These are phyloP conservation scores for Lacanobia wlatinum DNA, from an alignment of 2,888 invertebrate species.

Conservation along the genomic window DNA sequence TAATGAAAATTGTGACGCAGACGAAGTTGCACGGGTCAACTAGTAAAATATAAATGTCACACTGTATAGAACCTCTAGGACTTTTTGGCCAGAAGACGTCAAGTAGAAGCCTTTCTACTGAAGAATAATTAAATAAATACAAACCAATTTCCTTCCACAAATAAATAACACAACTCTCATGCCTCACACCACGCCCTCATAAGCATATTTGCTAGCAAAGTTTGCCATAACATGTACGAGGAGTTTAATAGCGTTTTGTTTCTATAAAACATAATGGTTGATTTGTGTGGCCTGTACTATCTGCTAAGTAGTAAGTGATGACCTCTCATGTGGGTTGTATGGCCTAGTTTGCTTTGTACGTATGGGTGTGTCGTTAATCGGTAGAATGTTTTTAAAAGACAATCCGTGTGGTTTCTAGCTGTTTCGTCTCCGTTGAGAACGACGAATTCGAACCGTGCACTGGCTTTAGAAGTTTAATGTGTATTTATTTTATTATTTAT, in stretches of 20 bases:
- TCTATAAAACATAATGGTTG: slow-evolving; percentile 67
- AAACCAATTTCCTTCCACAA: background rate
- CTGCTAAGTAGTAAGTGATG: background rate
- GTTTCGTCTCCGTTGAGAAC: too few species aligned
- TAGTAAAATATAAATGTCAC: too few species aligned
- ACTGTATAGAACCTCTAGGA: too few species aligned
- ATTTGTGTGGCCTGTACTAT: slow-evolving; percentile 48
- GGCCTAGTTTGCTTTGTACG: background rate
- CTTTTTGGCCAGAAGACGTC: too few species aligned
- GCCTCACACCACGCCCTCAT: slow-evolving; percentile 64
- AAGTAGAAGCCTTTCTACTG: too few species aligned
- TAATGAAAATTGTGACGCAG: too few species aligned
- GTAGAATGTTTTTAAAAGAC: background rate
- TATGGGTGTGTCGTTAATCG: background rate
- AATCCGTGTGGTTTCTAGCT: too few species aligned
- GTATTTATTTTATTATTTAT: too few species aligned
- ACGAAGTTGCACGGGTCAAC: too few species aligned
- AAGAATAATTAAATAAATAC: too few species aligned
- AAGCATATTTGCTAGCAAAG: slow-evolving; percentile 74
- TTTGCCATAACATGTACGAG: slow-evolving; percentile 66
- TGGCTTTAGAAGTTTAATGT: too few species aligned
- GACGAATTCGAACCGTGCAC: too few species aligned
- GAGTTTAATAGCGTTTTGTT: slow-evolving; percentile 73
- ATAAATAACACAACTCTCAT: slow-evolving; percentile 20
- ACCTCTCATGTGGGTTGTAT: background rate